phyloP scores from a whole-genome alignment of 1,140 invertebrate species.

The Cryptotermes secundus region DNA sequence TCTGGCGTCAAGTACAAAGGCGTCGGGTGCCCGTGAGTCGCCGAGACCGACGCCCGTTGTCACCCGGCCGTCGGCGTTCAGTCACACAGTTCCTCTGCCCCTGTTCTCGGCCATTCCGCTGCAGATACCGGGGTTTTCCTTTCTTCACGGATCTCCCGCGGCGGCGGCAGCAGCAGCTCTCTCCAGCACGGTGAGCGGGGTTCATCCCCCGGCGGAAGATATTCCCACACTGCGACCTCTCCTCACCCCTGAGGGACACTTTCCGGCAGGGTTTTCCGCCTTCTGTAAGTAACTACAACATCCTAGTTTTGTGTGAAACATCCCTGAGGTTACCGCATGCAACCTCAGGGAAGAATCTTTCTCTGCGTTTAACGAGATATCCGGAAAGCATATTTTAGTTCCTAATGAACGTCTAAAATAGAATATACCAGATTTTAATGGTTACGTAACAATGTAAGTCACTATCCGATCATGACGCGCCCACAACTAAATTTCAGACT shows the following conservation, averaged over 20 bases:
- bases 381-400: too few species aligned
- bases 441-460: too few species aligned
- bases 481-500: too few species aligned
- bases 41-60: slow-evolving; percentile 44
- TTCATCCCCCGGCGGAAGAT: background rate
- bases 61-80: background rate
- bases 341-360: too few species aligned
- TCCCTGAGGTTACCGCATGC: too few species aligned
- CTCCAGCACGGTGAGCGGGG: background rate
- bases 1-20: too few species aligned
- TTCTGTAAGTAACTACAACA: slow-evolving; percentile 55
- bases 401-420: too few species aligned
- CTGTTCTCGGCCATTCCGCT: slow-evolving; percentile 27
- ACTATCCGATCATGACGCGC: too few species aligned
- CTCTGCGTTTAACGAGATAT: too few species aligned
- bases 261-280: slow-evolving; percentile 60
- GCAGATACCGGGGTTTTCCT: slow-evolving; percentile 25
- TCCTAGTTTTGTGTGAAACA: too few species aligned
- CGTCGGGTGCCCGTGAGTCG: background rate
- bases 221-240: slow-evolving; percentile 45
- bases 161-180: background rate
- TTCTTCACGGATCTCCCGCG: background rate
- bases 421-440: too few species aligned
- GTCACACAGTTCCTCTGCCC: background rate
- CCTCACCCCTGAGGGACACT: slow-evolving; percentile 47